These are phyloP conservation scores for Eupithecia inturbata DNA, from an alignment of 2,888 invertebrate genomes.

Conservation along the genomic window DNA sequence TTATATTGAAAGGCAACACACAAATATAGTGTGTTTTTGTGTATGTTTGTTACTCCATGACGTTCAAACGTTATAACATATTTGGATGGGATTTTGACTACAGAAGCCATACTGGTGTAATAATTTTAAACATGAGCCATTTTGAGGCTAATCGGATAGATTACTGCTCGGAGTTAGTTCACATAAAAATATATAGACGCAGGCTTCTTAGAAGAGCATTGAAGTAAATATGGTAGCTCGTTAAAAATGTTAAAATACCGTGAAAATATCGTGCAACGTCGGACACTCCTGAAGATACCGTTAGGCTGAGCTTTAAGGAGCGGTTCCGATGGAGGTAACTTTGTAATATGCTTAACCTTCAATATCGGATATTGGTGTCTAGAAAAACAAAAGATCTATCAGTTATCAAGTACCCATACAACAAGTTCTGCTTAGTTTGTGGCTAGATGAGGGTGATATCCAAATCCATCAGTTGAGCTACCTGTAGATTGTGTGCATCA, in stretches of 20 bases:
- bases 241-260: constrained; percentile 84
- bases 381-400: no score
- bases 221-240: constrained; percentile 79
- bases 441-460: no score
- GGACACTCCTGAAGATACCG: constrained; percentile 68
- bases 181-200: constrained; percentile 42
- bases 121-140: not conserved
- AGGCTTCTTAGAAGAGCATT: constrained; percentile 67
- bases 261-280: constrained; percentile 77
- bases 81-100: no score
- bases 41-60: no score
- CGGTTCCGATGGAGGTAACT: constrained; percentile 35
- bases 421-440: no score
- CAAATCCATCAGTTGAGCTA: no score
- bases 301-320: constrained; percentile 54
- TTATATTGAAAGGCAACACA: no score
- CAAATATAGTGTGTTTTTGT: no score
- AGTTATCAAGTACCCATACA: no score
- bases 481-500: no score
- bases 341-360: not conserved
- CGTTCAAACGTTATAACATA: no score
- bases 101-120: not conserved
- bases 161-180: not conserved
- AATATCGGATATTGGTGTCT: no score
- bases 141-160: not conserved